Percentiles rank a stretch among this genome's conserved stretches.
Evolutionary conservation across 2,113 vertebrate species (phyloP).

Genomic region (Vulpes ferrilata): DNA sequence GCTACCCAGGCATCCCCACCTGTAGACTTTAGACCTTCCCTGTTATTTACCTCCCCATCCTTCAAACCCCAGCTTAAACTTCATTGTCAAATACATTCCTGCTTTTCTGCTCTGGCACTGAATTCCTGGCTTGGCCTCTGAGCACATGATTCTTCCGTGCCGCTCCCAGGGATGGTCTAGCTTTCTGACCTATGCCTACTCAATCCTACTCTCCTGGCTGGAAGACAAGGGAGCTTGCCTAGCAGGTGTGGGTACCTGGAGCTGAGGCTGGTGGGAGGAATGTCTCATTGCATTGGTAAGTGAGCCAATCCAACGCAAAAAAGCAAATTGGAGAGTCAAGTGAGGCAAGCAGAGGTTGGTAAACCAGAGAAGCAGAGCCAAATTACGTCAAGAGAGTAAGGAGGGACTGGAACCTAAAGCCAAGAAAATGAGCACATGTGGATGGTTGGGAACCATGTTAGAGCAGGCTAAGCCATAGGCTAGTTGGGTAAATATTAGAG

Average conservation of each 20-base stretch:
- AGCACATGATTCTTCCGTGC: background rate
- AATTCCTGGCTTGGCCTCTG: background rate
- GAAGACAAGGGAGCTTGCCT: background rate
- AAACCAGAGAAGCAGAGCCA: conserved; percentile 46
- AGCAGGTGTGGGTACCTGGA: background rate
- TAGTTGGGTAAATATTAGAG: conserved; percentile 36
- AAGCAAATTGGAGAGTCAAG: background rate
- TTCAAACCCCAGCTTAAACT: conserved; percentile 17
- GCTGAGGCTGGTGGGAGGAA: background rate
- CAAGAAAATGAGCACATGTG: background rate
- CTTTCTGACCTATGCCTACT: conserved; percentile 31
- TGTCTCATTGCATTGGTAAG: conserved; percentile 22
- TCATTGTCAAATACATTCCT: conserved; percentile 38
- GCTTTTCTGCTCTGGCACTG: background rate
- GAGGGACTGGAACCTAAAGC: background rate
- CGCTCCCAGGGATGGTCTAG: background rate
- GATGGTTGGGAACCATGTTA: background rate
- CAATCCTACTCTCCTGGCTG: background rate
- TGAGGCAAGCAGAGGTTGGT: conserved; percentile 30
- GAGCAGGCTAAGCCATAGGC: background rate
- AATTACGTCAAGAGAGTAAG: conserved; percentile 19
- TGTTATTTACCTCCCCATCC: background rate
- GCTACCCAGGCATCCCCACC: no score
- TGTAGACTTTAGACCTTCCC: conserved; percentile 2
- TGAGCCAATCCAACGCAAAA: background rate